phyloP scores from a whole-genome alignment of 2,888 invertebrate species.

The Temnothorax ravouxi region DNA sequence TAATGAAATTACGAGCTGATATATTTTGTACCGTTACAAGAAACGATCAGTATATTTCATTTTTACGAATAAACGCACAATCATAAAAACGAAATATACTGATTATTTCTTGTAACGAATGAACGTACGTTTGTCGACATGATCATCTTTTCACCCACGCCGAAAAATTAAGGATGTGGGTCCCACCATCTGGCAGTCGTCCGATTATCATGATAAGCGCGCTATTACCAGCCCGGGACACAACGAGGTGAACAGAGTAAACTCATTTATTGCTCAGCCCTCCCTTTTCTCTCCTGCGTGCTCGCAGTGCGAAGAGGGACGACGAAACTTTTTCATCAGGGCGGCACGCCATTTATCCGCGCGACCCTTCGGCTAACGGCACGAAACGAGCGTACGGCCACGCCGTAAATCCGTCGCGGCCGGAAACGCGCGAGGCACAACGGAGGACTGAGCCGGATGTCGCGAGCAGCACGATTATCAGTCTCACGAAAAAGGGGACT shows the following conservation, averaged over 20 bases:
- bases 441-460: constrained; percentile 65
- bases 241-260: constrained; percentile 59
- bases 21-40: not conserved
- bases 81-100: not conserved
- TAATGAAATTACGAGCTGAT: not conserved
- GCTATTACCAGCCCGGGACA: constrained; percentile 33
- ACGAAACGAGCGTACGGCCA: constrained; percentile 76
- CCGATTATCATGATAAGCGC: constrained; percentile 49
- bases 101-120: not conserved
- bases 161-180: not conserved
- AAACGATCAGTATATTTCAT: too few relatives aligned
- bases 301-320: constrained; percentile 37
- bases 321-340: constrained; percentile 79
- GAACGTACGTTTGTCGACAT: not conserved
- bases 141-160: not conserved
- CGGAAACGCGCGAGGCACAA: constrained; percentile 60
- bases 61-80: not conserved
- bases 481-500: not conserved
- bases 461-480: constrained; percentile 31
- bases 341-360: constrained; percentile 71
- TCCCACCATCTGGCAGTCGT: constrained; percentile 9
- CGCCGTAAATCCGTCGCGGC: constrained; percentile 77
- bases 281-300: constrained; percentile 31
- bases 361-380: constrained; percentile 74
- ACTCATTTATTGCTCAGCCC: constrained; percentile 57